A percentile compares a stretch with the other conserved stretches of the same genome.
These are phyloP conservation scores for Lordiphosa fenestrarum DNA, from an alignment of 2,888 invertebrate genomes.

Conservation along the genomic window DNA sequence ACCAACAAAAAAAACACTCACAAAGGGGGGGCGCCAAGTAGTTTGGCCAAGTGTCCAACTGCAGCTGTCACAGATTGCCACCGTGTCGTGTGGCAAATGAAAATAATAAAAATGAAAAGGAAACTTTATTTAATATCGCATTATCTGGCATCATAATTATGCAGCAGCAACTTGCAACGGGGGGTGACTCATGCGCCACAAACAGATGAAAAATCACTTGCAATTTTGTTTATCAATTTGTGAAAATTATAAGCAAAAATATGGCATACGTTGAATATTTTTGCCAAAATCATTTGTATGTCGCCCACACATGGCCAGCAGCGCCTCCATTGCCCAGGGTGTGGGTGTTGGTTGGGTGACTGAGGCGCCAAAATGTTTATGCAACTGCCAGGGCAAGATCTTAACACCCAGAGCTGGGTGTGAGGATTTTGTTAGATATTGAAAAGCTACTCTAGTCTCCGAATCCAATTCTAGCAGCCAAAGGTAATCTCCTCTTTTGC, in stretches of 20 bases:
- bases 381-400: conserved; percentile 55
- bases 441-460: background rate
- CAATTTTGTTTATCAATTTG: conserved; percentile 77
- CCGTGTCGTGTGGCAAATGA: conserved; percentile 59
- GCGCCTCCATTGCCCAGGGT: conserved; percentile 29
- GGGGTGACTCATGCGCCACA: conserved; percentile 45
- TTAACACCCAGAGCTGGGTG: background rate
- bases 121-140: conserved; percentile 67
- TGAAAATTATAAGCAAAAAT: conserved; percentile 73
- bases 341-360: conserved; percentile 50
- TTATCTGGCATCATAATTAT: conserved; percentile 79
- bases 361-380: conserved; percentile 58
- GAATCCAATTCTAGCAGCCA: too few relatives aligned
- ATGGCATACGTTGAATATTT: conserved; percentile 75
- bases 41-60: conserved; percentile 53
- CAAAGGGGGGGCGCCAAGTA: conserved; percentile 54
- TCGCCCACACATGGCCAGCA: conserved; percentile 38
- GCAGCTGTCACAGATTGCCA: conserved; percentile 70
- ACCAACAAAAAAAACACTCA: conserved; percentile 29
- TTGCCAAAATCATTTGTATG: conserved; percentile 72
- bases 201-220: conserved; percentile 73
- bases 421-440: conserved; percentile 8
- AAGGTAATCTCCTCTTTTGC: too few relatives aligned
- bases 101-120: conserved; percentile 32
- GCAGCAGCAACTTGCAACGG: conserved; percentile 13